Evolutionary conservation across 2,113 vertebrate genomes (phyloP), one percentile per base, ranked within the genome.

Genomic region (Rhinolophus sinicus): DNA sequence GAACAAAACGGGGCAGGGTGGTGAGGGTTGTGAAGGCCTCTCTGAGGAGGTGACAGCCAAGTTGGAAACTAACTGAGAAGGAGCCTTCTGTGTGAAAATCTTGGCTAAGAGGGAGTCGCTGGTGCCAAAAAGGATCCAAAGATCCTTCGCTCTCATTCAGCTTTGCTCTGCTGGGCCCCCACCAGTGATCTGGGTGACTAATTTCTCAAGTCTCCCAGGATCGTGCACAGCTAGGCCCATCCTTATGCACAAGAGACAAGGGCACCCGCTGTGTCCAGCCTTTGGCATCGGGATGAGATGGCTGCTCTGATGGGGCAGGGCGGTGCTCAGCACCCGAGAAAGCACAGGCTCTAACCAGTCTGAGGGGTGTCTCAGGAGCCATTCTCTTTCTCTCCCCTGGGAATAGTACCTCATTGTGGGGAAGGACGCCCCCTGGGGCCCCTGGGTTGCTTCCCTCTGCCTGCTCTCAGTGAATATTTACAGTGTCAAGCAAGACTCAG

Each of bases 41-140:
- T 54, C 21, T 72, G 47, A 60, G 28, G 44, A 88, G 4, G n/a
- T 56, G 52, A 73, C 44, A 18, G 65, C 33, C 73, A 44, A 91
- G 13, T 65, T 81, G 64, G 35, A 85, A 90, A 16, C 26, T 78
- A 26, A 14, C 8, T 73, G 70, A 38, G 64, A 56, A 94, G 44
- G 64, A 84, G 19, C 22, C 14, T 14, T 85, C 38, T 56, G 22
- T 93, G 28, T 72, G 50, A 88, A 93, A 67, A 38, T 58, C 65
- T 35, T 88, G 26, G 19, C 52, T 75, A 69, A 44, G n/a, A 76
- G 38, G 18, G 13, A 18, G 52, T 54, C 52, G 56, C 64, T 40
- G 2, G 22, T 88, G 16, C 8, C 13, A 40, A 67, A 80, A 44
- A 21, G 7, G 26, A 75, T 44, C 28, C 21, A 56, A 40, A 80